Evolutionary conservation across 2,113 vertebrate species (phyloP), one percentile per base, ranked within the genome.

Genomic region (Malurus elegans): DNA sequence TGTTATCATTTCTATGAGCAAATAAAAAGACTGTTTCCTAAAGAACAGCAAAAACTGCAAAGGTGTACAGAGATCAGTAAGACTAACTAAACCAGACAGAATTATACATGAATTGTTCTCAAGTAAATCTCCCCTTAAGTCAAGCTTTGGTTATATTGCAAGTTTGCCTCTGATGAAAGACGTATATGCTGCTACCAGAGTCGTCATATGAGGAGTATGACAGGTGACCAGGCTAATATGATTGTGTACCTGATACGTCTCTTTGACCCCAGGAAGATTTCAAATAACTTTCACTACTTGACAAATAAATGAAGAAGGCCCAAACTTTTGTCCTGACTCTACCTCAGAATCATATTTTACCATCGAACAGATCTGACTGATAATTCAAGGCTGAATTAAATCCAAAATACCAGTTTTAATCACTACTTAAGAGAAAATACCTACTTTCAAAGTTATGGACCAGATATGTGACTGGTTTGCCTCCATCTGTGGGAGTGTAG

Each of bases 361-460:
- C 29, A 47, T 70, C n/a, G 78, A 34, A 73, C 51, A 44, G 10
- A 79, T 40, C 26, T 25, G 50, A 40, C 6, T 61, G 10, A 86
- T 50, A 74, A 24, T 64, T 48, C 12, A 56, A 82, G 14, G 50
- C 20, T 78, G 31, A 88, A 69, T 53, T 74, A 36, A 76, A 73
- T 32, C 3, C 29, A 62, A 86, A 97, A n/a, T 25, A 53, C 0
- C 17, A 57, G 56, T 79, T 91, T 75, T 31, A 91, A 91, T 78
- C 25, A 6, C 31, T 34, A 53, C 48, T 92, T 87, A 32, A 32
- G 32, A 83, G 56, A n/a, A 69, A 72, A 94, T 40, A 96, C 96
- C 69, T 98, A 99, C 99, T 98, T 98, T 99, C 95, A 98, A 99
- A 99, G 47, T 99, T 97, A 95, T 99, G 98, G 54, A 99, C 94